These are phyloP conservation scores for Perca fluviatilis DNA, from an alignment of 2,113 vertebrate species.

Conservation along the genomic window DNA sequence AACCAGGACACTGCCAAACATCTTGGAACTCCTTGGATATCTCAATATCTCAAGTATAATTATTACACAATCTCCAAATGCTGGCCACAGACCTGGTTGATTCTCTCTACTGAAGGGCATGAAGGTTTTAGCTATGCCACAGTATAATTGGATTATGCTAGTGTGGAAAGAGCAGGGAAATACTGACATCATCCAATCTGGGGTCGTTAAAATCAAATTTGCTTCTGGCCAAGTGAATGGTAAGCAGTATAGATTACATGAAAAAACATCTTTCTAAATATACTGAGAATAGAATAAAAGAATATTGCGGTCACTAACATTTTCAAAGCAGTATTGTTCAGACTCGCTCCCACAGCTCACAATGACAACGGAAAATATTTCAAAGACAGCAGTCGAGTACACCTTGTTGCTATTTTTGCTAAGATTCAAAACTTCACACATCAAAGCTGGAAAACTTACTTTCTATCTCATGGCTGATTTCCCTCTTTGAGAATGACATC, in stretches of 20 bases:
- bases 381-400: conserved; percentile 8
- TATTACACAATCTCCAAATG: conserved; percentile 20
- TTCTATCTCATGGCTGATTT: conserved; percentile 4
- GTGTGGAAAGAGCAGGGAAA: conserved; percentile 26
- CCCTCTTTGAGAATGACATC: neutral
- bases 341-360: conserved; percentile 36
- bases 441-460: neutral
- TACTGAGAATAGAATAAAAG: conserved; percentile 14
- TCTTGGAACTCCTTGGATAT: conserved; percentile 26
- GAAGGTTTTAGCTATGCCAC: conserved; percentile 21
- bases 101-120: conserved; percentile 12
- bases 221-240: neutral
- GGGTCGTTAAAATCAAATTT: conserved; percentile 45
- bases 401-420: conserved; percentile 17
- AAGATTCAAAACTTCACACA: conserved; percentile 2
- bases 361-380: conserved; percentile 58
- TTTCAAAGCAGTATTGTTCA: conserved; percentile 45
- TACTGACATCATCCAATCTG: conserved; percentile 52
- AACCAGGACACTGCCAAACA: conserved; percentile 27
- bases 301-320: conserved; percentile 30
- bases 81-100: conserved; percentile 10
- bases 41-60: conserved; percentile 9
- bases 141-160: conserved; percentile 45
- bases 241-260: conserved; percentile 7
- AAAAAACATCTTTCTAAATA: conserved; percentile 37